Base-by-base conservation (phyloP, 2,888 invertebrate genomes). In the Oxytorus armatus region DNA sequence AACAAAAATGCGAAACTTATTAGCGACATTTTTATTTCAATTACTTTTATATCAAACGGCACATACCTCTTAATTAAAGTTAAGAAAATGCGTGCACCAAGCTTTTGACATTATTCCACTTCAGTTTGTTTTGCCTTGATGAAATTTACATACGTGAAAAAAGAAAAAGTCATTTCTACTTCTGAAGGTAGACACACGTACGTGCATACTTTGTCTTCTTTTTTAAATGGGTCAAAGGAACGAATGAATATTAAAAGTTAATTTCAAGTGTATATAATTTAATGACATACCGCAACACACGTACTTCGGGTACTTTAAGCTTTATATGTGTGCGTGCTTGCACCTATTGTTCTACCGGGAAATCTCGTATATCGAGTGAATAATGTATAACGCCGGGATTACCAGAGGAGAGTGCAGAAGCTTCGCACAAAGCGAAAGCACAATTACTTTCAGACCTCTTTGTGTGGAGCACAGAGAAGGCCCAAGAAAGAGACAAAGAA, bases 381-480 rank as follows among this genome's bases (percentile, higher is more conserved):
- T 76, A 66, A 66, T 72, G 59, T 65, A 76, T 63, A 65, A 63
- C 61, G 57, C 73, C 36, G 79, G 59, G 66, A 66, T 29, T 76
- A 79, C 47, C 29, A 65, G 65, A 75, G 39, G 57, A 75, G 65
- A 65, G 65, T 33, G 25, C 51, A 72, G 51, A 76, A 79, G 65
- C 74, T 42, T 16, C 33, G 66, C 59, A 66, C 75, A 76, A 79
- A 79, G 79, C 75, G 65, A 66, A 72, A 79, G 79, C 75, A 75
- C 79, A 76, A 79, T 79, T 79, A 79, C 79, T 79, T 79, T 16
- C 75, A 72, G 36, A 33, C 66, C 66, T 76, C 79, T 75, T 79
- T 79, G 79, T 79, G 66, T 8, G 42, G 42, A 14, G 33, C 29
- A 25, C 33, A n/a, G 39, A 10, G 33, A 14, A 36, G 44, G 23